Conservation (phyloP, 2,888 invertebrate genomes). For the Theretra japonica region DNA sequence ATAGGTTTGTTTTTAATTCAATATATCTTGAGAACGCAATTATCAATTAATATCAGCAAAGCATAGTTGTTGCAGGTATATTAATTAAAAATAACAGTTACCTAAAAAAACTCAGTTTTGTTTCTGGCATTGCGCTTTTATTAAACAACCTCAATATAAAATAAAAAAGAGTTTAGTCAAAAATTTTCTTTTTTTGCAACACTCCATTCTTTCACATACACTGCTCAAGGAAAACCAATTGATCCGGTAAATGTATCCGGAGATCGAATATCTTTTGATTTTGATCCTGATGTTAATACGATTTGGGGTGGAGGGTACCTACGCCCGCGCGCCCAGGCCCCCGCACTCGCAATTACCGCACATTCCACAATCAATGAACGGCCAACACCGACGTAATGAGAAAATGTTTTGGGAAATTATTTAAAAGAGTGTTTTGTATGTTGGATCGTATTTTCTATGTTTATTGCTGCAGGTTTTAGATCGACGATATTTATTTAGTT, state of each 20-base stretch:
- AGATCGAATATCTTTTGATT: conserved; percentile 21
- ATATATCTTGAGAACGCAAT: too few species aligned
- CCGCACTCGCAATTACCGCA: neutral
- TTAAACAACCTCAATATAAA: too few species aligned
- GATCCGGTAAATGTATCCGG: conserved; percentile 6
- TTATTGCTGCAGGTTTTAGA: neutral
- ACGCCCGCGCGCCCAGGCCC: neutral
- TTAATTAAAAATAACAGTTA: too few species aligned
- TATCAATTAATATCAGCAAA: too few species aligned
- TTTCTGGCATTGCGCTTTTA: too few species aligned
- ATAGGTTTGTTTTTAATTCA: too few species aligned
- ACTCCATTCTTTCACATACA: neutral
- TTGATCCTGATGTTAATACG: conserved; percentile 14
- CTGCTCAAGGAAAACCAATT: neutral
- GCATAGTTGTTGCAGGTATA: too few species aligned
- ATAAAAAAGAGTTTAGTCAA: too few species aligned
- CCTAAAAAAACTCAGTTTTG: too few species aligned
- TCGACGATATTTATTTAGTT: neutral
- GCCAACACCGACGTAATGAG: conserved; percentile 10
- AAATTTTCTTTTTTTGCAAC: too few species aligned
- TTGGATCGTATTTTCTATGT: neutral
- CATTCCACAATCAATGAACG: conserved; percentile 4
- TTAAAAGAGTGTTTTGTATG: neutral
- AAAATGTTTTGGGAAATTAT: conserved; percentile 26
- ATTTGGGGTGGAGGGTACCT: neutral